phyloP scores from a whole-genome alignment of 1,140 invertebrate species.

The Drosophila obscura region DNA sequence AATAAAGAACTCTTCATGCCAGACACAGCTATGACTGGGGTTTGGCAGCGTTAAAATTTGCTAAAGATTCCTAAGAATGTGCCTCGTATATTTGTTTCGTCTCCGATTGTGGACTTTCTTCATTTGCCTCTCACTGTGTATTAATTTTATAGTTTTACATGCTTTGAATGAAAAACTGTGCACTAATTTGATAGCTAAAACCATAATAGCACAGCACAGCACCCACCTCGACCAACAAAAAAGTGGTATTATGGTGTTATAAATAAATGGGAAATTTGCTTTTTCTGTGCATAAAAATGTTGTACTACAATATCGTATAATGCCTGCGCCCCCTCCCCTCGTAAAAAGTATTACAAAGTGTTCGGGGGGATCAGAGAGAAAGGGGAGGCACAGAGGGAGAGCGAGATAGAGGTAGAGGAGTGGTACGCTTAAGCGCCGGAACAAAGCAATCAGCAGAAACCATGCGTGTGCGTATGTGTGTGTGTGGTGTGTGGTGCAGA shows the following conservation, averaged over 20 bases:
- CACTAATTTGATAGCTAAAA: slow-evolving; percentile 38
- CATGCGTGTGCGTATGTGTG: slow-evolving; percentile 53
- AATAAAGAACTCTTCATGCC: too few species aligned
- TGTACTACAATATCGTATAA: slow-evolving; percentile 15
- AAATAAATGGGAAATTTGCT: slow-evolving; percentile 27
- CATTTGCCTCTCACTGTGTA: too few species aligned
- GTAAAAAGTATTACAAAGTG: slow-evolving; percentile 48
- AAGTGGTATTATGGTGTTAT: slow-evolving; percentile 2
- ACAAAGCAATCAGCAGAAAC: slow-evolving; percentile 73
- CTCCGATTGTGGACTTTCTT: too few species aligned
- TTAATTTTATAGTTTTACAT: not conserved
- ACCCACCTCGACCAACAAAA: not conserved
- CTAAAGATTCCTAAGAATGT: too few species aligned
- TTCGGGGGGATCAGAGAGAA: slow-evolving; percentile 12
- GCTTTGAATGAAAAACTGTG: not conserved
- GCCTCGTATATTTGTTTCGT: too few species aligned
- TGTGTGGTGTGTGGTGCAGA: slow-evolving; percentile 1
- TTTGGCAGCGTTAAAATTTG: too few species aligned
- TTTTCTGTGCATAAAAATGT: slow-evolving; percentile 28
- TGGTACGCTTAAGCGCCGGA: slow-evolving; percentile 69
- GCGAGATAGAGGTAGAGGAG: slow-evolving; percentile 6
- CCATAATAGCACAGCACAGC: slow-evolving; percentile 5
- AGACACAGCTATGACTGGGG: too few species aligned
- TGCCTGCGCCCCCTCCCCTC: slow-evolving; percentile 6
- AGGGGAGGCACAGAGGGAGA: not conserved